Evolutionary conservation across 2,113 vertebrate genomes (phyloP).

Genomic region (Trematomus loennbergii): DNA sequence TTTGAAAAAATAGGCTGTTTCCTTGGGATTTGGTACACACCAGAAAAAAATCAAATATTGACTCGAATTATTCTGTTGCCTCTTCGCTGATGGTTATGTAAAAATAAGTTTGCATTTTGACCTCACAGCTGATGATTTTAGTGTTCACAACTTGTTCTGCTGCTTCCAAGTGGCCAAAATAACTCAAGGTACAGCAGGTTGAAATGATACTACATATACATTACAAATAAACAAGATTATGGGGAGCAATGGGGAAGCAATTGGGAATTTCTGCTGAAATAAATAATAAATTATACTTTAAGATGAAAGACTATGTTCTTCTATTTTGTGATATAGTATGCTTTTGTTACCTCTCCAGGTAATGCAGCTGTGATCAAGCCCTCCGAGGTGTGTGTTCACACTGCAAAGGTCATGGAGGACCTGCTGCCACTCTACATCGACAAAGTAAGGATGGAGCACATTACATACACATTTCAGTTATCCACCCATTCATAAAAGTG

Average conservation of each 20-base stretch:
- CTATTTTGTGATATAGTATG: background rate
- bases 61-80: background rate
- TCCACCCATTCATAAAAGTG: background rate
- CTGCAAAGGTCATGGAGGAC: constrained; percentile 86
- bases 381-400: constrained; percentile 90
- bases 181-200: background rate
- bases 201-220: background rate
- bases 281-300: background rate
- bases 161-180: background rate
- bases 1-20: background rate
- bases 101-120: background rate
- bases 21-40: background rate
- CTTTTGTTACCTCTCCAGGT: constrained; percentile 79
- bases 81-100: background rate
- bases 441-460: constrained; percentile 81
- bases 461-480: background rate
- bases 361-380: constrained; percentile 95
- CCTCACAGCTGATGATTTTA: background rate
- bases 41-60: background rate
- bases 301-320: background rate
- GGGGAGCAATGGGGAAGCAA: too few species aligned
- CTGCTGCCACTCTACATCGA: constrained; percentile 92
- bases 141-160: background rate
- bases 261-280: background rate
- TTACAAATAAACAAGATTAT: background rate